These are phyloP conservation scores for Hecatera dysodea DNA, from an alignment of 2,888 invertebrate species.

Conservation along the genomic window DNA sequence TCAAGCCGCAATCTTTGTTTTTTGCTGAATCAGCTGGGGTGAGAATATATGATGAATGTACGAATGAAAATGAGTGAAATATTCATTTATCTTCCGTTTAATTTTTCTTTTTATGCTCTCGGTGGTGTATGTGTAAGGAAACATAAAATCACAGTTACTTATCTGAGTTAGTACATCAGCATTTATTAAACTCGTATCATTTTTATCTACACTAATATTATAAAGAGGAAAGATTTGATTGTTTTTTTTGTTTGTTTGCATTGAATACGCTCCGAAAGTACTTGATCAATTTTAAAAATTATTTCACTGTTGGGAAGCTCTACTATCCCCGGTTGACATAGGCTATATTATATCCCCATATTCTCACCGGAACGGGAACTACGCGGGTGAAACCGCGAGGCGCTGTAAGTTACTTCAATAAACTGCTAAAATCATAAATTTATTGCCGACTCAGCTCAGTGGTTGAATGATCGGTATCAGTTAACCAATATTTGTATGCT, in stretches of 20 bases:
- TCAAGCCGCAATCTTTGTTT: slow-evolving; percentile 65
- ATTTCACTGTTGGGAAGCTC: too few species aligned
- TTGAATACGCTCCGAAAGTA: too few species aligned
- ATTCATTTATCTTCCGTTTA: slow-evolving; percentile 47
- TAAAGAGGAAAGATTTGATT: too few species aligned
- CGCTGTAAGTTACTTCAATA: too few species aligned
- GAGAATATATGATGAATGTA: slow-evolving; percentile 46
- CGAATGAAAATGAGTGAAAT: slow-evolving; percentile 28
- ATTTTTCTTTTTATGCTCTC: background rate
- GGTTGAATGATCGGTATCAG: background rate
- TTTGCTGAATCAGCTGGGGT: slow-evolving; percentile 75
- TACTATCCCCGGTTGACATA: too few species aligned
- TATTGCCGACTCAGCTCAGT: background rate
- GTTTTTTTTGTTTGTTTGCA: too few species aligned
- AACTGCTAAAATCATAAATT: background rate
- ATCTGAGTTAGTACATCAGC: too few species aligned
- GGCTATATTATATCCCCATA: too few species aligned
- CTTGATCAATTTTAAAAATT: too few species aligned
- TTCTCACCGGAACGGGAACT: too few species aligned
- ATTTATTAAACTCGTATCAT: background rate
- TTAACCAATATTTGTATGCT: background rate
- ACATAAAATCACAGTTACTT: background rate
- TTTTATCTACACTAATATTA: too few species aligned
- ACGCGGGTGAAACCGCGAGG: too few species aligned
- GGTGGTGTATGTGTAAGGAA: background rate